These are phyloP conservation scores for Stylophora pistillata DNA, from an alignment of 64 coral and sea anemone species.

Conservation along the genomic window DNA sequence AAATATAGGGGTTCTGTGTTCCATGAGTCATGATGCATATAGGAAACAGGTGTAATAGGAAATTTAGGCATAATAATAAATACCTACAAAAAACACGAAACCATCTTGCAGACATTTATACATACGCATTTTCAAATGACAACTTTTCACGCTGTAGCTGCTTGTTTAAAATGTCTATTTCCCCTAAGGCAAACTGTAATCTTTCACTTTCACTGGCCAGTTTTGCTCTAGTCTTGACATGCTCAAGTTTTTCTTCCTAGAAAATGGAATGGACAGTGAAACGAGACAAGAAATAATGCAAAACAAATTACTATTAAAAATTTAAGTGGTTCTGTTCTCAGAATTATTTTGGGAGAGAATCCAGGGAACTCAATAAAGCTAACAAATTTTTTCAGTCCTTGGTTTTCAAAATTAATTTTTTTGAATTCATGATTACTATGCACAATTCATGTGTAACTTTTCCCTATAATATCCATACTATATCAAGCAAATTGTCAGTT, in stretches of 20 bases:
- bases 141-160: constrained; percentile 87
- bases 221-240: constrained; percentile 96
- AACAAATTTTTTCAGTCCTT: no score
- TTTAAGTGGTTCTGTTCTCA: not conserved
- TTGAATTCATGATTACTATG: no score
- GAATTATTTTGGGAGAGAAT: no score
- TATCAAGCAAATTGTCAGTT: not conserved
- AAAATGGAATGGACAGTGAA: not conserved
- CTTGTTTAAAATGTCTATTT: constrained; percentile 93
- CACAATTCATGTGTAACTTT: no score
- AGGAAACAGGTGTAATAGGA: no score
- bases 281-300: not conserved
- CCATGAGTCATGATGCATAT: no score
- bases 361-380: no score
- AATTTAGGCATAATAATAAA: no score
- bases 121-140: constrained; percentile 96
- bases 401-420: no score
- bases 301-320: not conserved
- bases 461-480: no score
- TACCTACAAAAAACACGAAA: no score
- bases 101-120: not conserved
- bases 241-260: constrained; percentile 93
- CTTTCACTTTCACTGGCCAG: constrained; percentile 92
- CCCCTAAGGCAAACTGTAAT: constrained; percentile 94
- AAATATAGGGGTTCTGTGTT: no score